Evolutionary conservation across 2,888 invertebrate genomes (phyloP), one percentile per base, ranked within the genome.

Genomic region (Trimorus sp.): DNA sequence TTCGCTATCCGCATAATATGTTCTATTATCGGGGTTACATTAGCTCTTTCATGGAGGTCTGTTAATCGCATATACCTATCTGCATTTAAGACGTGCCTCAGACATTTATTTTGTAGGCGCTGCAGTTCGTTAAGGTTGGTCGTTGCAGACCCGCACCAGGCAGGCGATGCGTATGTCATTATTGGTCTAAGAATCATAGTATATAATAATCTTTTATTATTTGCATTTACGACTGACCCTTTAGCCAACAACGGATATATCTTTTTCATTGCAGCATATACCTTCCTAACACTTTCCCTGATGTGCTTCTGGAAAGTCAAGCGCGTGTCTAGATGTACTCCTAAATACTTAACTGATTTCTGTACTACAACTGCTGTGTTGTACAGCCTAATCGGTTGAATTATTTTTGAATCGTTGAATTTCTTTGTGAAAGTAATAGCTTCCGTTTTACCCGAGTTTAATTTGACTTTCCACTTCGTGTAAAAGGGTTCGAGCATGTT

Each of bases 141-240:
- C 12, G 16, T 42, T 12, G 75, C 49, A 2, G 84, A 74, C n/a
- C 65, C 69, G 48, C 83, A 83, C 84, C 84, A 85, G 8, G 83
- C 84, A 15, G 87, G 86, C 12, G 84, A 84, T 0, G 85, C 85
- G 53, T 87, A 86, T 11, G 80, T 66, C 45, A 85, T 60, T 6
- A 82, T 77, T 0, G 83, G 82, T 56, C 83, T 69, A 5, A 85
- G 60, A 38, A 68, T 82, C 56, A 79, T 79, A 53, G 69, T 77
- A 16, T 88, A 88, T 12, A 88, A 83, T 15, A 86, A 12, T 76
- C 70, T 80, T 80, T 88, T 87, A 16, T 88, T 88, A 1, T 49
- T 42, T 11, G 37, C 5, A 51, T 40, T 77, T 6, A 85, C 11
- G 8, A 40, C 45, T 37, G 84, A 85, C 7, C 81, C 76, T 14